Evolutionary conservation across 2,888 invertebrate genomes (phyloP), one percentile per base, ranked within the genome.

Genomic region (Netelia inedita): DNA sequence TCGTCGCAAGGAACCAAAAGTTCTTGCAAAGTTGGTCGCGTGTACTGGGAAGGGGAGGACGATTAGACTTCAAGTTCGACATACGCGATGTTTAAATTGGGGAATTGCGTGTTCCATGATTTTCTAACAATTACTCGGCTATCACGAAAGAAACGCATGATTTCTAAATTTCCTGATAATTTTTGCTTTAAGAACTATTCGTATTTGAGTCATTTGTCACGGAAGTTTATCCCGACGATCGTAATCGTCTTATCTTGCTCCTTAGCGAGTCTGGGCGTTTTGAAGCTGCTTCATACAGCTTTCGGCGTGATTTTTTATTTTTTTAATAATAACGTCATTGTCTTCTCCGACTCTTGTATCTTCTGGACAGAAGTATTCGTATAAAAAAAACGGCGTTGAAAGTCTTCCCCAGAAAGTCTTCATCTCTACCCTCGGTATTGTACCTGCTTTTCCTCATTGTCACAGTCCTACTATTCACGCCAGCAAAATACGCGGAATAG

Each of bases 201-300:
- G 35, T 35, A 35, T 35, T 35, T 35, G 35, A 35, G 35, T 66
- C 55, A 75, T 76, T 66, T 72, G 79, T 57, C 53, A 35, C 78
- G 35, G 73, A 74, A 76, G 68, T 35, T 55, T 55, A 59, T 55
- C n/a, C 19, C 35, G 71, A 71, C 65, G 69, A 41, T 76, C 43
- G 53, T 74, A 53, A 53, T 68, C 23, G 23, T 65, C 55, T 23
- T 55, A 50, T 59, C 28, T 35, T 43, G 43, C 68, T 43, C 53
- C 19, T 59, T 66, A 14, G 41, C 61, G 66, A 74, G 57, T 71
- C 65, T 16, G 21, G 61, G 53, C 21, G 11, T 28, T 57, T 75
- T 57, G 75, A 69, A 85, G 79, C 88, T 87, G 89, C 88, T 89
- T 89, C 90, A 89, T 89, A 88, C 89, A 89, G 89, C 88, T 85